Percentiles rank a stretch among this genome's conserved stretches.
These are phyloP conservation scores for Diabrotica undecimpunctata DNA, from an alignment of 1,140 invertebrate species.

Conservation along the genomic window DNA sequence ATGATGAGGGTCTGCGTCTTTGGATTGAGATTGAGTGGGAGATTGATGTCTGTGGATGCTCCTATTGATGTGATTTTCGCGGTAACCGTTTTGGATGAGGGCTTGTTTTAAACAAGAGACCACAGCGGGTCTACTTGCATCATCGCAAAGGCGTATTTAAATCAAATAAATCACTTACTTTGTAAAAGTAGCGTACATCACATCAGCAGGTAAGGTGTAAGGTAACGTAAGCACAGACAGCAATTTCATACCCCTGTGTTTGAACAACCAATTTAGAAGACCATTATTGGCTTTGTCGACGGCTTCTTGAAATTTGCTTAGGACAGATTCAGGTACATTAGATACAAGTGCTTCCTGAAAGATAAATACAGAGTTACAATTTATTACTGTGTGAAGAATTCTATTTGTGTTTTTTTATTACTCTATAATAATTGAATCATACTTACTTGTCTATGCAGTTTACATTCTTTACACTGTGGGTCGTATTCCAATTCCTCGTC, in stretches of 20 bases:
- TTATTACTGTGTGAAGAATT: too few relatives aligned
- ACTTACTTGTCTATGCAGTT: slow-evolving; percentile 73
- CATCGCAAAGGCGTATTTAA: too few relatives aligned
- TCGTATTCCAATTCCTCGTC: slow-evolving; percentile 73
- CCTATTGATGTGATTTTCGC: too few relatives aligned
- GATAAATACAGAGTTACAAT: slow-evolving; percentile 1
- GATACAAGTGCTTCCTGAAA: slow-evolving; percentile 79
- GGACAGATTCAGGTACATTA: slow-evolving; percentile 78
- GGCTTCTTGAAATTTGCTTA: slow-evolving; percentile 85
- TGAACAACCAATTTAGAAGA: slow-evolving; percentile 84
- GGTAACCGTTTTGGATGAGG: too few relatives aligned
- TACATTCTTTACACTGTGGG: slow-evolving; percentile 79
- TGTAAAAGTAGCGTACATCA: slow-evolving; percentile 75
- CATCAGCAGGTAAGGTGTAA: slow-evolving; percentile 79
- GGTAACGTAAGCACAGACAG: slow-evolving; percentile 77
- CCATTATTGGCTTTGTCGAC: slow-evolving; percentile 88
- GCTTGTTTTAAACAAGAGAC: too few relatives aligned
- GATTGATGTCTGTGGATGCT: too few relatives aligned
- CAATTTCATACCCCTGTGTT: slow-evolving; percentile 74
- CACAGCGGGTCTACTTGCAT: too few relatives aligned
- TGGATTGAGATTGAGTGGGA: too few relatives aligned
- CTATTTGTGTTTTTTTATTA: neutral
- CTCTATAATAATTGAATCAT: neutral
- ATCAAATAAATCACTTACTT: slow-evolving; percentile 67
- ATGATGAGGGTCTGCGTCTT: too few relatives aligned